Evolutionary conservation across 2,113 vertebrate genomes (phyloP), one percentile per base, ranked within the genome.

Genomic region (Holacanthus passer): DNA sequence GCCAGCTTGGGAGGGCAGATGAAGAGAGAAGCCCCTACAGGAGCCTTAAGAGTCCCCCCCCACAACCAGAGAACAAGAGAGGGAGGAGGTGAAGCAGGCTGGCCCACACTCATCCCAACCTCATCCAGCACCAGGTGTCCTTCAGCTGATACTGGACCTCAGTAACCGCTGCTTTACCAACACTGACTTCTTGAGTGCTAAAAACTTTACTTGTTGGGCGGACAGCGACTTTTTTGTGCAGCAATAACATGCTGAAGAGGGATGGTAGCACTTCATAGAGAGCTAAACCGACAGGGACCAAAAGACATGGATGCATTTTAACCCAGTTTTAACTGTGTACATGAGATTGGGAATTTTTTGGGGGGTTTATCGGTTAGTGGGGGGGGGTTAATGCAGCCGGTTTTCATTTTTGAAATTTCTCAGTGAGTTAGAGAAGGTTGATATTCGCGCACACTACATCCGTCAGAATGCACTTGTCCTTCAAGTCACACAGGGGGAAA

Each of bases 241-340:
- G 93, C 93, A 94, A 94, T 93, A 93, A 94, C 52, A 80, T 69
- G 90, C 88, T 92, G 88, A 84, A 63, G 78, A 89, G 56, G 84
- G 82, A 78, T 72, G 77, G 86, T 88, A 89, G 89, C 89, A 87
- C 90, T 83, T 89, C 81, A 69, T 66, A 73, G 86, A 86, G 83
- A 85, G 88, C 84, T 84, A 83, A 88, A 85, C 86, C 52, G 75
- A 90, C 79, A 89, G 88, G 93, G 93, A 94, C 94, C 94, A 93
- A 93, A 85, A 88, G 75, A 93, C 82, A 66, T 63, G 53, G 80
- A 90, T 68, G 71, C 83, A 77, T 93, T 94, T 93, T 90, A 92
- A 85, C 80, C 83, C 78, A 83, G 63, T 88, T 92, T 92, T 90
- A 88, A 81, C 71, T 80, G 73, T 81, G 72, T 80, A 83, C 64